These are phyloP conservation scores for Orientallactaga sibirica DNA, from an alignment of 2,797 vertebrate species.

Conservation along the genomic window DNA sequence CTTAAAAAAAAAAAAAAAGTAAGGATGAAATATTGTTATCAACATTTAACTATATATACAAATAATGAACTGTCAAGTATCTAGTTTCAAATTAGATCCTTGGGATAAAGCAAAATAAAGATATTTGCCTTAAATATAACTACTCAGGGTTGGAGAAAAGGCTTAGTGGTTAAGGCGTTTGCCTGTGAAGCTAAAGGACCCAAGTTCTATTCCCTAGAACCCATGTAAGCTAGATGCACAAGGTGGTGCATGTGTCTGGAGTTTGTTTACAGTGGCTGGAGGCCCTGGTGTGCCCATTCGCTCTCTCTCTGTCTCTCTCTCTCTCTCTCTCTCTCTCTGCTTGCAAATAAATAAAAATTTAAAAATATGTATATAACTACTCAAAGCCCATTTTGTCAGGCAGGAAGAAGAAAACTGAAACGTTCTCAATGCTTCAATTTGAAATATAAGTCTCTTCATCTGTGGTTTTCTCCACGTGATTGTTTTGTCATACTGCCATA, in stretches of 20 bases:
- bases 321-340: too few species aligned
- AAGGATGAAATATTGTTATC: conserved; percentile 76
- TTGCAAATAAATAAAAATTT: too few species aligned
- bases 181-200: too few species aligned
- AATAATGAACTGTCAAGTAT: conserved; percentile 80
- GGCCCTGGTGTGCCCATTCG: too few species aligned
- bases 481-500: too few species aligned
- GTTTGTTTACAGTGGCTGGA: too few species aligned
- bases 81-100: conserved; percentile 84
- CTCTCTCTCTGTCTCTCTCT: too few species aligned
- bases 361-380: conserved; percentile 61
- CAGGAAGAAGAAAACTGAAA: conserved; percentile 65
- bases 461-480: too few species aligned
- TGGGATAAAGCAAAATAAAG: conserved; percentile 76
- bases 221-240: too few species aligned
- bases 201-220: too few species aligned
- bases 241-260: too few species aligned
- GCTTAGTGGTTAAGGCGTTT: too few species aligned
- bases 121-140: conserved; percentile 72
- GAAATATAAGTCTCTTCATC: conserved; percentile 58
- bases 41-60: conserved; percentile 84
- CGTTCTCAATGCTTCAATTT: conserved; percentile 77
- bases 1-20: not conserved
- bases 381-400: conserved; percentile 74
- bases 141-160: not conserved